Evolutionary conservation across 2,888 invertebrate genomes (phyloP), one percentile per base, ranked within the genome.

Genomic region (Prenolepis imparis): DNA sequence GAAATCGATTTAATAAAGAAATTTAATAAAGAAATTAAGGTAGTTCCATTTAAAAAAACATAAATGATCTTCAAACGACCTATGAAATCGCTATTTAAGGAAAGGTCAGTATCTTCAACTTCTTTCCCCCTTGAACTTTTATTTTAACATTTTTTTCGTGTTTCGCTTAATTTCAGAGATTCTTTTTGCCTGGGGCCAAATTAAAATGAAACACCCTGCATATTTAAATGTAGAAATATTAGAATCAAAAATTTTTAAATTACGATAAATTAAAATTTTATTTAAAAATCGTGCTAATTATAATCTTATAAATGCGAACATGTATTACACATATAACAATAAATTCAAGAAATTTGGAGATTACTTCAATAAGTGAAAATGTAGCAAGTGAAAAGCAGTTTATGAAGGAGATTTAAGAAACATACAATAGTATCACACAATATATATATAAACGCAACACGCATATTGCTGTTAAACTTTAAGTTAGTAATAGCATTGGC

Each of bases 401-500:
- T 24, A 72, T 24, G 55, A 57, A 18, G 57, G 18, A 73, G 11
- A 57, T 24, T 28, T 44, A 15, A 15, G 18, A 6, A 21, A 21
- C 44, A 48, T 39, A 9, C 28, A 28, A 2, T 24, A 18, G 9
- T 21, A 24, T 28, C n/a, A 18, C 15, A 24, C 12, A 57, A 15
- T 24, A 11, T 3, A 41, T 39, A 73, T 74, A 61, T 48, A 67
- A 28, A 28, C 72, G 84, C 77, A 55, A 28, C 15, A 15, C 70
- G 32, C 32, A 8, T 52, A 39, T 55, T 44, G 1, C 52, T 64
- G 24, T 67, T 83, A 72, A 84, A 87, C 84, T 85, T 28, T 28
- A 28, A 66, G 82, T 82, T 86, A 77, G 74, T 85, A 88, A 89
- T 83, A 87, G 74, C 87, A 86, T 90, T 93, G 93, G 92, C 91